Percentiles rank a stretch among this genome's conserved stretches.
Evolutionary conservation across 2,113 vertebrate genomes (phyloP).

Genomic region (Turdus rufiventris): DNA sequence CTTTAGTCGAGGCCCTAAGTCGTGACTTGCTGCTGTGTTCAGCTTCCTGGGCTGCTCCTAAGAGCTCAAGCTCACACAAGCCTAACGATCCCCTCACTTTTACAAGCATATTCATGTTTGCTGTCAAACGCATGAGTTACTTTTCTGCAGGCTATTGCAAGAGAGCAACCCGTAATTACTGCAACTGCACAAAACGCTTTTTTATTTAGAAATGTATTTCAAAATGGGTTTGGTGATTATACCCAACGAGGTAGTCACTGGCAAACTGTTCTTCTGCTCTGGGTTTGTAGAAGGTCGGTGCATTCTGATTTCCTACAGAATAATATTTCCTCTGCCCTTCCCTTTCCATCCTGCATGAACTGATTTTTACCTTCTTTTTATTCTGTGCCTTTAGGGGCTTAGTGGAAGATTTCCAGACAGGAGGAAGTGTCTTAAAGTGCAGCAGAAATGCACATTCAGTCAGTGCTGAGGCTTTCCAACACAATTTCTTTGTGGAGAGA

Average conservation of each 20-base stretch:
- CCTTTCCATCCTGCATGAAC: neutral
- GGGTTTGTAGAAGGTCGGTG: neutral
- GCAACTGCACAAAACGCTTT: slow-evolving; percentile 41
- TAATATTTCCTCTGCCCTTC: neutral
- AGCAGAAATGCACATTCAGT: neutral
- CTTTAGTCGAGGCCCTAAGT: neutral
- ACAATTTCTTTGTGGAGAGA: neutral
- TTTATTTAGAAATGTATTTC: slow-evolving; percentile 41
- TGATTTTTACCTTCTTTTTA: neutral
- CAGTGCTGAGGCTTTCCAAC: neutral
- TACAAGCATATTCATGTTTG: slow-evolving; percentile 52
- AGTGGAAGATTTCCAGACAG: neutral
- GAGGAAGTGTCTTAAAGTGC: neutral
- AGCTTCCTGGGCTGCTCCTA: neutral
- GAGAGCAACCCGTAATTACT: slow-evolving; percentile 58
- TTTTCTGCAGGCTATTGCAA: slow-evolving; percentile 53
- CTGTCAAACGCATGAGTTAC: slow-evolving; percentile 35
- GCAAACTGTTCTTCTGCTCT: neutral
- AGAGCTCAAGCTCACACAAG: slow-evolving; percentile 46
- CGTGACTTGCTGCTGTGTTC: neutral
- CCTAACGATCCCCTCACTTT: slow-evolving; percentile 30
- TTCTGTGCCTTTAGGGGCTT: neutral
- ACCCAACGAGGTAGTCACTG: neutral
- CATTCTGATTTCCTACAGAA: neutral
- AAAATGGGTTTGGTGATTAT: slow-evolving; percentile 2